Evolutionary conservation across 2,888 invertebrate species (phyloP).

Genomic region (Blastobasis lacticolella): DNA sequence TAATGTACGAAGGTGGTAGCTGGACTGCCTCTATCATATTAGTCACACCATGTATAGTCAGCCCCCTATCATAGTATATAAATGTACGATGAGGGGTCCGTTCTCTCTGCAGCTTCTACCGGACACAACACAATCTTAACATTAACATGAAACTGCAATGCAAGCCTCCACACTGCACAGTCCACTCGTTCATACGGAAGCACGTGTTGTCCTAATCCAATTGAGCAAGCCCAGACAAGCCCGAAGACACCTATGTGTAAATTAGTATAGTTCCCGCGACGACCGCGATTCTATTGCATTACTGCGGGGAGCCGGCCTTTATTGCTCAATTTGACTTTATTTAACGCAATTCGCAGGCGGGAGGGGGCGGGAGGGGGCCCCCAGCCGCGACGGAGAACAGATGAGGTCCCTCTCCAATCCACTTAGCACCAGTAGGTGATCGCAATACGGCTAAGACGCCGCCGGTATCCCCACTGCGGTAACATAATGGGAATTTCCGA

Average conservation of each 20-base stretch:
- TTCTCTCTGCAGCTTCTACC: no score
- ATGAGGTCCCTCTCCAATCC: slow-evolving; percentile 71
- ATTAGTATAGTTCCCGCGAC: slow-evolving; percentile 50
- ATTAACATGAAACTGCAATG: no score
- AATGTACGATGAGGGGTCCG: no score
- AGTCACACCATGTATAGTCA: no score
- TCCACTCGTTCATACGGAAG: not conserved
- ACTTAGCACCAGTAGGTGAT: slow-evolving; percentile 66
- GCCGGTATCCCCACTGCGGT: slow-evolving; percentile 21
- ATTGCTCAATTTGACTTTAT: slow-evolving; percentile 75
- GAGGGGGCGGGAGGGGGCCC: slow-evolving; percentile 19
- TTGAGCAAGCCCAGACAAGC: slow-evolving; percentile 9
- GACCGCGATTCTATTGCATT: slow-evolving; percentile 63
- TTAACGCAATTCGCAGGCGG: slow-evolving; percentile 57
- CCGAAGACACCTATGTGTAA: slow-evolving; percentile 32
- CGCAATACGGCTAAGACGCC: slow-evolving; percentile 36
- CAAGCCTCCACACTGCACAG: not conserved
- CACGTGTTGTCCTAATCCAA: slow-evolving; percentile 8
- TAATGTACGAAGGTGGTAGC: no score
- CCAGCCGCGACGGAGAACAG: slow-evolving; percentile 61
- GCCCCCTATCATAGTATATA: no score
- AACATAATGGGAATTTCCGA: slow-evolving; percentile 8
- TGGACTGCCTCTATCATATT: not conserved
- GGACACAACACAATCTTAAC: no score
- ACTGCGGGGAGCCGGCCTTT: slow-evolving; percentile 64